Evolutionary conservation across 2,888 invertebrate genomes (phyloP), one percentile per base, ranked within the genome.

Genomic region (Drosophila prolongata): DNA sequence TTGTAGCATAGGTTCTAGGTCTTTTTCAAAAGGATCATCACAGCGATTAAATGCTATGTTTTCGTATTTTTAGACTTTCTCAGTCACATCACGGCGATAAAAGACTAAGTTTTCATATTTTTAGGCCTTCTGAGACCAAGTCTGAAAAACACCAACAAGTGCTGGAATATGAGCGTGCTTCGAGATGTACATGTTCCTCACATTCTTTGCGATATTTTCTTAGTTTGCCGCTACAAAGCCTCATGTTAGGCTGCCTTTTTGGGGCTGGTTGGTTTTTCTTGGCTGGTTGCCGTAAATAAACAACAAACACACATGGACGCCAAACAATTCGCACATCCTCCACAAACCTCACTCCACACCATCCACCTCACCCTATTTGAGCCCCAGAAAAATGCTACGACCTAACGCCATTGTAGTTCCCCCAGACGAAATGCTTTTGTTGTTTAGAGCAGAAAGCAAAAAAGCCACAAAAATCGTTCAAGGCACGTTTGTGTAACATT

Each of bases 241-340:
- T 65, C 80, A 83, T 85, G 85, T 85, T 80, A 79, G 66, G 80
- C 83, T 86, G 80, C 87, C 80, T 84, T 85, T 85, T 79, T 82
- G 82, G 78, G 84, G 24, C 24, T 24, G 24, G 3, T 24, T 24
- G 24, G 80, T 87, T 89, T 84, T 87, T 80, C 76, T 88, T 88
- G 79, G 79, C 87, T 88, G 89, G 89, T 89, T 88, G 77, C 76
- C 84, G 82, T 78, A 88, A 80, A 85, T 84, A 89, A 89, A 89
- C 83, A 87, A 85, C 78, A 89, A 80, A 84, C 88, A 87, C 52
- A 72, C 83, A 61, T 35, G 59, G 42, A 58, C 50, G 56, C 62
- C 58, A 34, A 35, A 56, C 47, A 57, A 46, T 61, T 57, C 52
- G 56, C 59, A 62, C 68, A 52, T 44, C 42, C 38, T 65, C 46